These are phyloP conservation scores for Lasioglossum pauxillum DNA, from an alignment of 2,888 invertebrate genomes.

Conservation along the genomic window DNA sequence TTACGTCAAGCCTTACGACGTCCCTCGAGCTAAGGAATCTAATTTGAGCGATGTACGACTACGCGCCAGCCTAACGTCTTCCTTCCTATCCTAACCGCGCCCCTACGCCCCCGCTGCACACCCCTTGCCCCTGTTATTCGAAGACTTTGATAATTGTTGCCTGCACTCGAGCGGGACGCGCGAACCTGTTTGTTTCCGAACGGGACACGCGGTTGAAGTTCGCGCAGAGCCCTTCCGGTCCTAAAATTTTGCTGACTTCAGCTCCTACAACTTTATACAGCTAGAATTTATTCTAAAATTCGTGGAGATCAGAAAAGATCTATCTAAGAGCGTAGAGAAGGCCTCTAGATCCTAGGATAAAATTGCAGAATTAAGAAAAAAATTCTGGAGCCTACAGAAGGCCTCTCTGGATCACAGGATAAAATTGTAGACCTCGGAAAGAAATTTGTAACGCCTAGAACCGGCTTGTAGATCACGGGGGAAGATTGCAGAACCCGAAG, in stretches of 20 bases:
- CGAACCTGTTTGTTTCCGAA: neutral
- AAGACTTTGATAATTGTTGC: neutral
- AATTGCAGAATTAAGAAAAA: neutral
- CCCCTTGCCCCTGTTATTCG: neutral
- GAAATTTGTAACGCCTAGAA: neutral
- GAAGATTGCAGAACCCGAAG: neutral
- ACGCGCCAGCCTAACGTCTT: conserved; percentile 31
- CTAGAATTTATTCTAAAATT: neutral
- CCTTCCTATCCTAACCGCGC: neutral
- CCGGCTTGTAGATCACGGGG: neutral
- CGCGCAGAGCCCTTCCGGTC: neutral
- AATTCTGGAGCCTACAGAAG: neutral
- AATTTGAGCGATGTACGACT: conserved; percentile 79
- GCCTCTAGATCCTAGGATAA: neutral
- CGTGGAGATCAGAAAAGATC: accelerated
- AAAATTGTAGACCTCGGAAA: neutral
- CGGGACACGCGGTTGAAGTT: neutral
- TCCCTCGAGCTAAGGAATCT: conserved; percentile 75
- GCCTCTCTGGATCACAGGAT: neutral
- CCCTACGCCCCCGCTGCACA: neutral
- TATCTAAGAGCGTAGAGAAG: neutral
- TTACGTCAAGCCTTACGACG: conserved; percentile 78
- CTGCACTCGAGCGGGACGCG: neutral
- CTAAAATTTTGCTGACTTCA: too few relatives aligned
- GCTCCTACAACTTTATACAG: neutral